phyloP scores from a whole-genome alignment of 2,113 vertebrate genomes.

The Engystomops pustulosus region DNA sequence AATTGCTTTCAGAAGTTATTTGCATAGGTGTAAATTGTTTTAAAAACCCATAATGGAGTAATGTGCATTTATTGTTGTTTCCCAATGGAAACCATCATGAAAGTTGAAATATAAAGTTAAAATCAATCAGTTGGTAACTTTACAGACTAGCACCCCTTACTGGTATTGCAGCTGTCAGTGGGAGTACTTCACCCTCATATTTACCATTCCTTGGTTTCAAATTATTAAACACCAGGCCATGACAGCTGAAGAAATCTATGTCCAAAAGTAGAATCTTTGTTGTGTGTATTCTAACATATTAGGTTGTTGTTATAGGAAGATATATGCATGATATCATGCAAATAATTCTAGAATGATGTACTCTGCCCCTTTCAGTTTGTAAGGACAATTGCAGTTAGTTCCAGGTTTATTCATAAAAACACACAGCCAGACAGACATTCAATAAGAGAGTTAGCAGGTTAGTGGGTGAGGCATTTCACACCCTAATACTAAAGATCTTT shows the following conservation, averaged over 20 bases:
- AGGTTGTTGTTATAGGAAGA: neutral
- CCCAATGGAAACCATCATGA: too few species aligned
- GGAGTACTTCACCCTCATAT: neutral
- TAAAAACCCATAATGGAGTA: too few species aligned
- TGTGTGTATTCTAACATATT: too few species aligned
- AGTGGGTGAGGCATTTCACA: slow-evolving; percentile 19
- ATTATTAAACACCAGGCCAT: neutral
- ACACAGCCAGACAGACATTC: too few species aligned
- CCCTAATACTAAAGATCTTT: neutral
- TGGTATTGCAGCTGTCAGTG: neutral
- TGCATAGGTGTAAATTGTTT: too few species aligned
- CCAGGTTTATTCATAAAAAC: too few species aligned
- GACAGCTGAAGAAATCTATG: neutral
- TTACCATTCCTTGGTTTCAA: neutral
- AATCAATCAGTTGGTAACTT: neutral
- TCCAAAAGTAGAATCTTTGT: neutral
- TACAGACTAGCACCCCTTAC: neutral
- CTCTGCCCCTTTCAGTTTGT: neutral
- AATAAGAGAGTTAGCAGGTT: neutral
- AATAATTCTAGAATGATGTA: too few species aligned
- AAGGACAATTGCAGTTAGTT: too few species aligned
- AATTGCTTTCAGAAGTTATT: too few species aligned
- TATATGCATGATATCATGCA: neutral
- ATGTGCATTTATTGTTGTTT: too few species aligned
- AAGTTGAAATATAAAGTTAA: too few species aligned